Percentiles rank a stretch among this genome's conserved stretches.
Conservation (phyloP, 2,797 vertebrate species). For the Xiphophorus birchmanni region DNA sequence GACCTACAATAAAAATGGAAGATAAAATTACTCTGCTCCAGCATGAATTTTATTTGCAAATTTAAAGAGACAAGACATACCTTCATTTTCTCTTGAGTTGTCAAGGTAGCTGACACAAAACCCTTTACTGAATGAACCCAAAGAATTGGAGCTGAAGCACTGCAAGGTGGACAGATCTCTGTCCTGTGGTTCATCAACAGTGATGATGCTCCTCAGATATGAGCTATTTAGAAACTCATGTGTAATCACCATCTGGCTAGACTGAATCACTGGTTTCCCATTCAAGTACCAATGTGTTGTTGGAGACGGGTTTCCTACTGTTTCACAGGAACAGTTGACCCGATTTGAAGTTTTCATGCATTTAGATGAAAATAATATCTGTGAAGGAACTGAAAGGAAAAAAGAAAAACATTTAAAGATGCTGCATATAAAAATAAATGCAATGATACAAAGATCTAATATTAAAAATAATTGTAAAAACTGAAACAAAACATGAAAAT, state of each 20-base stretch:
- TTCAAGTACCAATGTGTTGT: conserved; percentile 50
- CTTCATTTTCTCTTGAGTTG: not conserved
- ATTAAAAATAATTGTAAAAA: not conserved
- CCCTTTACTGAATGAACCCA: conserved; percentile 26
- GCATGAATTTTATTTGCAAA: not conserved
- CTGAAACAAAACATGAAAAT: not conserved
- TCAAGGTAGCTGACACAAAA: conserved; percentile 14
- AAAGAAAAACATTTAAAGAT: not conserved
- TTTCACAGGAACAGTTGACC: conserved; percentile 57
- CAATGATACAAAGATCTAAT: not conserved
- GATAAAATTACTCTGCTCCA: not conserved
- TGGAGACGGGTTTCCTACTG: conserved; percentile 55
- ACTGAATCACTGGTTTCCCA: conserved; percentile 22
- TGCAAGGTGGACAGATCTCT: conserved; percentile 13
- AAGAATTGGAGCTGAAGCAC: conserved; percentile 46
- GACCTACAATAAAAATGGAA: conserved; percentile 5
- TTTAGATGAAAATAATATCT: conserved; percentile 36
- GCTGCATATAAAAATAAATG: not conserved
- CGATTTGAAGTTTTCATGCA: conserved; percentile 32
- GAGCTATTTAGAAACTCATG: conserved; percentile 2
- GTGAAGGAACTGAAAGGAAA: conserved; percentile 34
- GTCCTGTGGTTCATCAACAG: conserved; percentile 7
- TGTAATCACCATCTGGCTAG: conserved; percentile 8
- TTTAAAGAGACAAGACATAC: conserved; percentile 10
- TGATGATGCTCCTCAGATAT: conserved; percentile 37